Conservation (phyloP, 2,888 invertebrate genomes). For the Nomada ferruginata region DNA sequence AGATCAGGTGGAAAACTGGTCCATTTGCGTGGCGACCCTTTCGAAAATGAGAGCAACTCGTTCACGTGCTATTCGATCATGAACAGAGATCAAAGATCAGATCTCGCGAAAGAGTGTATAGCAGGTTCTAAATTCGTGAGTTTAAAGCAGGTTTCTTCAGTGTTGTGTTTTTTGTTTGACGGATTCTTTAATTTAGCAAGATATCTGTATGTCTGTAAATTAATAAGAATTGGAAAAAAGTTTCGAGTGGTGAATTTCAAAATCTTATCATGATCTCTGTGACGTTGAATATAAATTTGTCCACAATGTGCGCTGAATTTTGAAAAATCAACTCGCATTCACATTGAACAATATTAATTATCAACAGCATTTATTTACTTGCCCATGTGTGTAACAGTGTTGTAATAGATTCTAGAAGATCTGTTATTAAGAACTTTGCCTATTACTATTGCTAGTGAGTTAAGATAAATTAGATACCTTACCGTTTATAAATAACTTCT, state of each 20-base stretch:
- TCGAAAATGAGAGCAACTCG: slow-evolving; percentile 41
- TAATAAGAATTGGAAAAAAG: too few relatives aligned
- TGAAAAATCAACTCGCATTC: too few relatives aligned
- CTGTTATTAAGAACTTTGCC: too few relatives aligned
- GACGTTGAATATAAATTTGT: too few relatives aligned
- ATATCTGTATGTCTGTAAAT: background rate
- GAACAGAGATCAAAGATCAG: slow-evolving; percentile 67
- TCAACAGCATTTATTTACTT: too few relatives aligned
- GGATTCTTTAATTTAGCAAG: background rate
- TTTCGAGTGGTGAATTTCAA: background rate
- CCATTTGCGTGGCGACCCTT: slow-evolving; percentile 67
- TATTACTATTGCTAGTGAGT: too few relatives aligned
- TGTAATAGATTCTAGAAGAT: too few relatives aligned
- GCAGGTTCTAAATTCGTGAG: slow-evolving; percentile 41
- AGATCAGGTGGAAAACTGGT: slow-evolving; percentile 84
- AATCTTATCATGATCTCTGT: too few relatives aligned
- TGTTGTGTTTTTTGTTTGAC: too few relatives aligned
- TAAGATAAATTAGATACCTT: background rate
- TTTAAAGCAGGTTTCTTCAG: slow-evolving; percentile 16
- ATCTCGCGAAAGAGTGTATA: slow-evolving; percentile 18
- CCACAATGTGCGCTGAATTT: too few relatives aligned
- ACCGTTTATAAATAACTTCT: background rate
- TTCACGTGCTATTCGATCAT: slow-evolving; percentile 46
- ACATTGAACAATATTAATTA: too few relatives aligned
- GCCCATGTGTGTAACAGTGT: too few relatives aligned